phyloP scores from a whole-genome alignment of 2,113 vertebrate genomes.

The Cephalopholis sonnerati region DNA sequence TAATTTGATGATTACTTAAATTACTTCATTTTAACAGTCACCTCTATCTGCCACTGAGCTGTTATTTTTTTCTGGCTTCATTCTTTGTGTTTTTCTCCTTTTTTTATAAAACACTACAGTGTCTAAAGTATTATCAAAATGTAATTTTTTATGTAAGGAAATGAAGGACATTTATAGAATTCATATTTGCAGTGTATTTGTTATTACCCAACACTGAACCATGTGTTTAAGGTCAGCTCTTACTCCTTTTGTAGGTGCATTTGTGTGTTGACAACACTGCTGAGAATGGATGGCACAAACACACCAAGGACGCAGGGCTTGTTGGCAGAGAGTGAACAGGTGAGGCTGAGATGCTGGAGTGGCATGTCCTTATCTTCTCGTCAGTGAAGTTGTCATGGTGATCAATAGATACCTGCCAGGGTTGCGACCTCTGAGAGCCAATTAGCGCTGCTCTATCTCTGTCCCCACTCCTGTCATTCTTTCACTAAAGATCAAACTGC shows the following conservation, averaged over 20 bases:
- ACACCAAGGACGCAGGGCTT: not conserved
- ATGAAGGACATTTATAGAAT: not conserved
- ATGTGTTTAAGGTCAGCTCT: not conserved
- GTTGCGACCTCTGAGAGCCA: constrained; percentile 24
- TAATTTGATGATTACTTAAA: no score
- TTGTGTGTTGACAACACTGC: not conserved
- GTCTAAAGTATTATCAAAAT: not conserved
- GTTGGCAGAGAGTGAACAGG: not conserved
- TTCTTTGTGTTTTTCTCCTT: not conserved
- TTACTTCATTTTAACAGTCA: not conserved
- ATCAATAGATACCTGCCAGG: constrained; percentile 28
- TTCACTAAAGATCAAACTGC: constrained; percentile 1
- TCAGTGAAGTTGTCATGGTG: constrained; percentile 38
- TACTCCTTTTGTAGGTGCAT: not conserved
- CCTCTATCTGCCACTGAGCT: not conserved
- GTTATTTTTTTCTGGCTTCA: no score
- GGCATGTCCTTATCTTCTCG: constrained; percentile 21
- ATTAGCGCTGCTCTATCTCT: constrained; percentile 6
- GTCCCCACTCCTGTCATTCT: not conserved
- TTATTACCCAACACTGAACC: not conserved
- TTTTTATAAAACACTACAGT: no score
- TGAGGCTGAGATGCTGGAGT: not conserved
- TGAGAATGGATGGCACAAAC: not conserved
- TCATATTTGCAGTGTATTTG: not conserved
- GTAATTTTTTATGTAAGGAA: no score